Conservation (phyloP, 2,113 vertebrate genomes). For the Nanger granti region DNA sequence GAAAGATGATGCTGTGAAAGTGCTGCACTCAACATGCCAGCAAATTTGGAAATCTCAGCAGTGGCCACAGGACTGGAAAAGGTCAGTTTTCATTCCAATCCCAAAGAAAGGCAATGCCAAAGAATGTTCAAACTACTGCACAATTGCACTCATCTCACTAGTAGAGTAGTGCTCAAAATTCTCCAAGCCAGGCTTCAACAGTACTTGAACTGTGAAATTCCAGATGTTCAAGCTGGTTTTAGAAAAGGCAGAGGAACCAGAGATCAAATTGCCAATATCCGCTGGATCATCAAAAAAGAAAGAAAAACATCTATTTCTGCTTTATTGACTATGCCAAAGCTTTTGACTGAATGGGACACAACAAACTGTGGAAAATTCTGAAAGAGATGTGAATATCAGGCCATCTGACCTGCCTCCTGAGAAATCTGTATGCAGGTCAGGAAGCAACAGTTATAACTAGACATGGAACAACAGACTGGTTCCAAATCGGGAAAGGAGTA, state of each 20-base stretch:
- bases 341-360: not conserved
- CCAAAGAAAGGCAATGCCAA: not conserved
- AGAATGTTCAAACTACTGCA: fast-evolving
- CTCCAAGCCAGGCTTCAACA: not conserved
- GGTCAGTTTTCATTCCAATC: not conserved
- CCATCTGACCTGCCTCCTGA: not conserved
- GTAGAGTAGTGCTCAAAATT: not conserved
- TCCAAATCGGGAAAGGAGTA: not conserved
- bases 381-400: not conserved
- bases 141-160: not conserved
- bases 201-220: not conserved
- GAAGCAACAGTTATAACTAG: not conserved
- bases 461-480: not conserved
- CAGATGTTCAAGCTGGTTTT: not conserved
- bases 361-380: not conserved
- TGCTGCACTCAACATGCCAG: not conserved
- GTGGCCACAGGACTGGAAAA: not conserved
- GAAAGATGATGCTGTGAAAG: not conserved
- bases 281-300: not conserved
- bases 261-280: not conserved
- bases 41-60: not conserved
- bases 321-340: not conserved
- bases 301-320: not conserved
- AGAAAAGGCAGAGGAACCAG: not conserved
- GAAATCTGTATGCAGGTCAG: not conserved